phyloP scores from a whole-genome alignment of 2,113 vertebrate genomes.

The Planiliza haematocheilus region DNA sequence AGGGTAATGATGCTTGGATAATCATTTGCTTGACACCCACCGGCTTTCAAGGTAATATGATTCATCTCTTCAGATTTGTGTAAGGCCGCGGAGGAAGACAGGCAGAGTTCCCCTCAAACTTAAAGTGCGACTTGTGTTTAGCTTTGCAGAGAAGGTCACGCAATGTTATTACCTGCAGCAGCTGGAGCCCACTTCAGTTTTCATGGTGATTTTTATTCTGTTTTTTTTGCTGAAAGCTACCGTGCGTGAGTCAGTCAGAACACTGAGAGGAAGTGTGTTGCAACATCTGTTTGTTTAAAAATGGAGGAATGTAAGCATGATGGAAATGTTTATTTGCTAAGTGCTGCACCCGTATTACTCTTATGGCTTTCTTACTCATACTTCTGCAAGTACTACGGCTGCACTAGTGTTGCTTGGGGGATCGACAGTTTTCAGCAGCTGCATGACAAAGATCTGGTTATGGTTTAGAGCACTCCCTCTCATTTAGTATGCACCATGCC shows the following conservation, averaged over 20 bases:
- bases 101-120: conserved; percentile 25
- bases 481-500: conserved; percentile 31
- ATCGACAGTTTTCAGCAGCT: neutral
- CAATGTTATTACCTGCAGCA: conserved; percentile 32
- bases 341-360: neutral
- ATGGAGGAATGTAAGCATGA: conserved; percentile 15
- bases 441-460: conserved; percentile 13
- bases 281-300: conserved; percentile 34
- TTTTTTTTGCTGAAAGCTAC: conserved; percentile 33
- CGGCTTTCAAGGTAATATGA: conserved; percentile 60
- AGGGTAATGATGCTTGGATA: conserved; percentile 46
- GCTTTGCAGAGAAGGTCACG: conserved; percentile 30
- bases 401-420: neutral
- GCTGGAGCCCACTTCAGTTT: conserved; percentile 34
- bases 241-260: conserved; percentile 7
- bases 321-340: conserved; percentile 14
- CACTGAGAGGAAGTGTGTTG: neutral
- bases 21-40: conserved; percentile 33
- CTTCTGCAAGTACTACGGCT: neutral
- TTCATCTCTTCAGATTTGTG: conserved; percentile 21
- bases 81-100: neutral
- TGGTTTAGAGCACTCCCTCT: conserved; percentile 27
- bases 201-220: neutral
- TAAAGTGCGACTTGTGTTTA: conserved; percentile 25
- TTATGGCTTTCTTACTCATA: no score